These are phyloP conservation scores for Chymomyza caudatula DNA, from an alignment of 2,888 invertebrate species.

Conservation along the genomic window DNA sequence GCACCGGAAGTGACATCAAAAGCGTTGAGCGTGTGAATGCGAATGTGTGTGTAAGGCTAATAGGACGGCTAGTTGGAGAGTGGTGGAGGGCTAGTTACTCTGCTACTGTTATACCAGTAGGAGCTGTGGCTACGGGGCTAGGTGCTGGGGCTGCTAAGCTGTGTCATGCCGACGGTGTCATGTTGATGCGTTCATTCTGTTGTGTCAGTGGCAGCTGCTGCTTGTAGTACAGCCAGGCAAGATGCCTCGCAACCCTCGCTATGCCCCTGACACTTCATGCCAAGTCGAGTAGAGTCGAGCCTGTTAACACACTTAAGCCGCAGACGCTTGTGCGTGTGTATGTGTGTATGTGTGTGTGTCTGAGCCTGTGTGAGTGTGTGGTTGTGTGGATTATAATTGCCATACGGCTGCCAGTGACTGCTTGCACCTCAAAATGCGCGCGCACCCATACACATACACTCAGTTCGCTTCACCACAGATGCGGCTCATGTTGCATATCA, in stretches of 20 bases:
- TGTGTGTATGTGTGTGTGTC: constrained; percentile 21
- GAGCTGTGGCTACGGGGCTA: constrained; percentile 11
- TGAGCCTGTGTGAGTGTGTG: constrained; percentile 34
- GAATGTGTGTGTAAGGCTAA: background rate
- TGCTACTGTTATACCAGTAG: too few species aligned
- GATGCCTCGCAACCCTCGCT: background rate
- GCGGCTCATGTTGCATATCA: constrained; percentile 67
- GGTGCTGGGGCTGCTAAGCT: constrained; percentile 51
- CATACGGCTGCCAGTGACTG: constrained; percentile 68
- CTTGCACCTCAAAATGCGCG: constrained; percentile 40
- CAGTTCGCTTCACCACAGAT: constrained; percentile 7
- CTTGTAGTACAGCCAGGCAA: constrained; percentile 13
- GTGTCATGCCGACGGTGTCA: constrained; percentile 66
- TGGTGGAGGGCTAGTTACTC: background rate
- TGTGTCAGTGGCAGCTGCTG: constrained; percentile 65
- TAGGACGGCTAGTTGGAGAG: background rate
- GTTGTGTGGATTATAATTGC: constrained; percentile 71
- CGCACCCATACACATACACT: background rate
- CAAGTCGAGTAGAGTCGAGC: background rate
- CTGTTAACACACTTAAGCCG: constrained; percentile 63
- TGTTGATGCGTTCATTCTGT: constrained; percentile 70
- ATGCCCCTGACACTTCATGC: background rate
- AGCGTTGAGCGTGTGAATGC: constrained; percentile 57
- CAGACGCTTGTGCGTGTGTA: constrained; percentile 38
- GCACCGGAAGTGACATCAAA: constrained; percentile 61